phyloP scores from a whole-genome alignment of 2,888 invertebrate genomes.

The Callyntrura sp. region DNA sequence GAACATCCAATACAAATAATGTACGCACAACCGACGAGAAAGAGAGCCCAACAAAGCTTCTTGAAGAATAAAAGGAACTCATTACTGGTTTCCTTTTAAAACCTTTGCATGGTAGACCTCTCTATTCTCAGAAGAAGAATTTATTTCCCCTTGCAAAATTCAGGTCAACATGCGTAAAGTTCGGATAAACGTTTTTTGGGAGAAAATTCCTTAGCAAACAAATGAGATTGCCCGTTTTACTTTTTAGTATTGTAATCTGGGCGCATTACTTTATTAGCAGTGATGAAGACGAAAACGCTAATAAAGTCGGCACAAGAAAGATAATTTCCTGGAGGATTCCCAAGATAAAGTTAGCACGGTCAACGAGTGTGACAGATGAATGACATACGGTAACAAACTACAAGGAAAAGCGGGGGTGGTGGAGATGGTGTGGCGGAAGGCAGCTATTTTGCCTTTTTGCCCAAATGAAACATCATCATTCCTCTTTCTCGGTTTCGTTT shows the following conservation, averaged over 20 bases:
- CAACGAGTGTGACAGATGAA: not conserved
- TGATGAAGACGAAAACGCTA: not conserved
- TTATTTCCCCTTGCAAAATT: not conserved
- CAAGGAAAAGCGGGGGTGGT: not conserved
- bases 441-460: not conserved
- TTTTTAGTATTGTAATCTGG: not conserved
- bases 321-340: not conserved
- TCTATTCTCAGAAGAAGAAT: not conserved
- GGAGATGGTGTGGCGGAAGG: not conserved
- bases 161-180: not conserved
- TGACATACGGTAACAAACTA: not conserved
- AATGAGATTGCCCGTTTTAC: not conserved
- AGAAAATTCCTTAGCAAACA: no score
- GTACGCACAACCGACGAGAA: not conserved
- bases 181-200: no score
- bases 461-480: not conserved
- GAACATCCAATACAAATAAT: conserved; percentile 1
- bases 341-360: not conserved
- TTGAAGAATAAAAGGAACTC: not conserved
- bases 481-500: not conserved
- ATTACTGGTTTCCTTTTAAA: not conserved
- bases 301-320: not conserved
- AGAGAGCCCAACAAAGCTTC: not conserved
- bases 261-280: not conserved
- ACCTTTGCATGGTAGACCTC: not conserved